These are phyloP conservation scores for Pogonus chalceus DNA, from an alignment of 1,140 invertebrate genomes.

Conservation along the genomic window DNA sequence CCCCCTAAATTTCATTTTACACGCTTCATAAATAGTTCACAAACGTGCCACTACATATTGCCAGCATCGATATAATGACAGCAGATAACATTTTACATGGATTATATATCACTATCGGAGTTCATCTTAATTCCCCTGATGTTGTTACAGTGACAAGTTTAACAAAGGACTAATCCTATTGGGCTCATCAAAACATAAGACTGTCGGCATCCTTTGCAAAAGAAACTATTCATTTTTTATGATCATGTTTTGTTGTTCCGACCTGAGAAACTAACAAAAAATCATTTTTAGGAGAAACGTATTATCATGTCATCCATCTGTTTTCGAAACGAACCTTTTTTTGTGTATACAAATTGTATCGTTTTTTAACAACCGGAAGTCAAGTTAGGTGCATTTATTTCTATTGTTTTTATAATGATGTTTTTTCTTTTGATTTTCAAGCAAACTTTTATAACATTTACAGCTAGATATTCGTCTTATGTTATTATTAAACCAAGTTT, in stretches of 20 bases:
- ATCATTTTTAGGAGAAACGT: neutral
- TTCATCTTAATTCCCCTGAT: neutral
- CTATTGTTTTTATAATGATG: neutral
- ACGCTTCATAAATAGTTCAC: constrained; percentile 11
- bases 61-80: constrained; percentile 5
- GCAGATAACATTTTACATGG: constrained; percentile 12
- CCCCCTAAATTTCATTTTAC: constrained; percentile 13
- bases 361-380: constrained; percentile 6
- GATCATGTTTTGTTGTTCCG: neutral
- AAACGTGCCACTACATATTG: neutral
- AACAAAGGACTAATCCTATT: constrained; percentile 13
- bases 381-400: neutral
- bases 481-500: no score
- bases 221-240: neutral
- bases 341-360: neutral
- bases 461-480: no score
- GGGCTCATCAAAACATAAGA: constrained; percentile 12
- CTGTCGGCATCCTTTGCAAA: constrained; percentile 11
- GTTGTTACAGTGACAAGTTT: constrained; percentile 10
- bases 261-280: neutral
- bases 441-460: no score
- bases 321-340: neutral
- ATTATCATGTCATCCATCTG: constrained; percentile 6
- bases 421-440: neutral
- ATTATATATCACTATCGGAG: constrained; percentile 9